Conservation (phyloP, 2,797 vertebrate genomes). For the Rhinella marina region DNA sequence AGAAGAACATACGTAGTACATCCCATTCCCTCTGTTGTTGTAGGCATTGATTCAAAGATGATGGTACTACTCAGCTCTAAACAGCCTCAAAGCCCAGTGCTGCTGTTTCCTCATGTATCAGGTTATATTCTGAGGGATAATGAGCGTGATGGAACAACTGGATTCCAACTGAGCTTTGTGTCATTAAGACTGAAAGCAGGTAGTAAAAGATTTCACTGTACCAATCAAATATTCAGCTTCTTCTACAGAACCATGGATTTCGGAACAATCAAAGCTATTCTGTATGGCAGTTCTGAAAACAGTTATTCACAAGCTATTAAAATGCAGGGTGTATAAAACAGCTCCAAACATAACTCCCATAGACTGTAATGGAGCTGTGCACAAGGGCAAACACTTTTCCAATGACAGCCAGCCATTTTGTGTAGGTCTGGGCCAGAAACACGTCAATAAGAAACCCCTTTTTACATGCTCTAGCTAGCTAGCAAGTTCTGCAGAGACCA, state of each 20-base stretch:
- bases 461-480: no score
- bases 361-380: neutral
- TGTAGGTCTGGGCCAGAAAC: no score
- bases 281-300: neutral
- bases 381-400: neutral
- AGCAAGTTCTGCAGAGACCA: no score
- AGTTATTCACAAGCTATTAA: neutral
- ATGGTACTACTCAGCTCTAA: neutral
- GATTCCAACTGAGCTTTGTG: neutral
- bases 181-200: neutral
- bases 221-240: neutral
- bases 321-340: neutral
- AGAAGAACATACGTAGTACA: neutral
- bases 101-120: neutral
- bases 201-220: neutral
- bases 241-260: neutral
- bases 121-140: neutral
- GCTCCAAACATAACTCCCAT: neutral
- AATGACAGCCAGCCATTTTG: neutral
- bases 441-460: no score
- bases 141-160: slow-evolving; percentile 4
- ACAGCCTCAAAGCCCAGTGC: neutral
- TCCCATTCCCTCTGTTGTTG: slow-evolving; percentile 1
- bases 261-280: neutral
- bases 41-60: neutral